A percentile compares a stretch with the other conserved stretches of the same genome.
Conservation (phyloP, 2,888 invertebrate species). For the Homarus gammarus region DNA sequence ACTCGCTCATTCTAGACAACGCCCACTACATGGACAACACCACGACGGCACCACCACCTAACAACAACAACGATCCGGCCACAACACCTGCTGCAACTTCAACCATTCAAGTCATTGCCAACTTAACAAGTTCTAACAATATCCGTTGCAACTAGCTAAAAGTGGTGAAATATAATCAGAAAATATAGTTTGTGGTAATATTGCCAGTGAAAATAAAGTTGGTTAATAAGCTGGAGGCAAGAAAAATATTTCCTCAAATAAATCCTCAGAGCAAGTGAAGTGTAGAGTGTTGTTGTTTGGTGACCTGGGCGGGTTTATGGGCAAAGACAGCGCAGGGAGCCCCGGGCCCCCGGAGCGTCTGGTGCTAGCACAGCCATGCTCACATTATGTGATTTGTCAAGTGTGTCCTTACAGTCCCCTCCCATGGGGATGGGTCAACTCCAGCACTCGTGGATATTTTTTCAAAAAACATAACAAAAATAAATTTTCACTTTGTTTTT, state of each 20-base stretch:
- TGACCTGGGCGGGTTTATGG: constrained; percentile 56
- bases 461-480: constrained; percentile 73
- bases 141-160: constrained; percentile 59
- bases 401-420: constrained; percentile 75
- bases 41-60: constrained; percentile 37
- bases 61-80: constrained; percentile 31
- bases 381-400: constrained; percentile 75
- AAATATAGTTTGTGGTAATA: constrained; percentile 17
- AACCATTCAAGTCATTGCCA: constrained; percentile 63
- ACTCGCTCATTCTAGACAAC: constrained; percentile 57
- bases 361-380: constrained; percentile 76
- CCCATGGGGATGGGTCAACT: constrained; percentile 74
- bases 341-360: constrained; percentile 73
- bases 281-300: constrained; percentile 51
- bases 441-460: constrained; percentile 75
- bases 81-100: constrained; percentile 46
- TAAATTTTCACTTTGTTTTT: constrained; percentile 74
- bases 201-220: not conserved
- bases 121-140: constrained; percentile 57
- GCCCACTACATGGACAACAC: constrained; percentile 63
- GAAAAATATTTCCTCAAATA: constrained; percentile 2
- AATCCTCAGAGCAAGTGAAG: constrained; percentile 25
- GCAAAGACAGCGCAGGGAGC: constrained; percentile 48
- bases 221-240: constrained; percentile 34
- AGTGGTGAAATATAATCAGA: constrained; percentile 15